phyloP scores from a whole-genome alignment of 2,797 vertebrate genomes.

The Enteromius viviparus region DNA sequence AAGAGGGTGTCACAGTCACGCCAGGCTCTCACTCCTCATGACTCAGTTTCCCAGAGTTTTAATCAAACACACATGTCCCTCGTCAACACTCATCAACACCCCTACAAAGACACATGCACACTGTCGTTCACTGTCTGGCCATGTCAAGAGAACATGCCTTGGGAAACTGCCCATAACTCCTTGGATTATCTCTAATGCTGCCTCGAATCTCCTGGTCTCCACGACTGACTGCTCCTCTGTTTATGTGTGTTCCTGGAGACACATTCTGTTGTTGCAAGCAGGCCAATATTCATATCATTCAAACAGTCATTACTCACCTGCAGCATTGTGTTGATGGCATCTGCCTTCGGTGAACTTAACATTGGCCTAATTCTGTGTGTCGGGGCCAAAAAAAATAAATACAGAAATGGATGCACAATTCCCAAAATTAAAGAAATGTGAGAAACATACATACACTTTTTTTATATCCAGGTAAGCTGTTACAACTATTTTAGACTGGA shows the following conservation, averaged over 20 bases:
- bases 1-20: neutral
- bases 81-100: neutral
- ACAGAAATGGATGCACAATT: neutral
- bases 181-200: neutral
- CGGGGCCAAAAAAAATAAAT: neutral
- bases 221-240: neutral
- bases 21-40: neutral
- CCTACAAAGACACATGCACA: neutral
- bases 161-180: neutral
- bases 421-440: neutral
- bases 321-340: neutral
- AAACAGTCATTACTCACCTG: neutral
- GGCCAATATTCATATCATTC: neutral
- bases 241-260: neutral
- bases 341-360: neutral
- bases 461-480: neutral
- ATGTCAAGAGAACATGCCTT: neutral
- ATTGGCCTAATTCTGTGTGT: neutral
- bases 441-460: neutral
- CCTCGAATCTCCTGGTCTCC: neutral
- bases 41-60: neutral
- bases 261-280: neutral
- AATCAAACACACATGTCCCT: neutral
- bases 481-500: neutral
- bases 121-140: neutral